A percentile compares a stretch with the other conserved stretches of the same genome.
phyloP scores from a whole-genome alignment of 2,113 vertebrate genomes.

The Notarius lentiginosus region DNA sequence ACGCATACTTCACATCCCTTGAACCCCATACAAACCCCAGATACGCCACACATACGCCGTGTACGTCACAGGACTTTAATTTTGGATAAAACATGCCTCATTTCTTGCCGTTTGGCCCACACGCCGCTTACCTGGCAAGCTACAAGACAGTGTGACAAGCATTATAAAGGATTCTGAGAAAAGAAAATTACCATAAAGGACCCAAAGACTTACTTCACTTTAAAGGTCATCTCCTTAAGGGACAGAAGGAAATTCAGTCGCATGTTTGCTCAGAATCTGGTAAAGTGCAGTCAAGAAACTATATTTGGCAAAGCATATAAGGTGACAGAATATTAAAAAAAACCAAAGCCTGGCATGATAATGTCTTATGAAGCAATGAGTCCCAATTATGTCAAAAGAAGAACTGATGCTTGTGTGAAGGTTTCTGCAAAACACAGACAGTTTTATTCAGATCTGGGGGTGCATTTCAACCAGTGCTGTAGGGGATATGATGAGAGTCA shows the following conservation, averaged over 20 bases:
- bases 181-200: neutral
- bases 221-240: slow-evolving; percentile 9
- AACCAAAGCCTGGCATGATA: neutral
- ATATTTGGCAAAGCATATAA: neutral
- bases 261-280: neutral
- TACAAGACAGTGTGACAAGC: too few species aligned
- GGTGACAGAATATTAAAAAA: neutral
- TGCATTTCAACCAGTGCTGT: neutral
- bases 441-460: neutral
- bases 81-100: too few species aligned
- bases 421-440: neutral
- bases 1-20: too few species aligned
- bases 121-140: too few species aligned
- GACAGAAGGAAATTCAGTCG: neutral
- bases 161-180: neutral
- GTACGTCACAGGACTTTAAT: too few species aligned
- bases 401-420: neutral
- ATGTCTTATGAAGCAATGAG: neutral
- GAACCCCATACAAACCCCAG: too few species aligned
- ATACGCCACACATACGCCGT: too few species aligned
- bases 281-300: neutral
- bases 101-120: too few species aligned
- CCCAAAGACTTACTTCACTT: neutral
- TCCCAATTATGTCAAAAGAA: slow-evolving; percentile 1
- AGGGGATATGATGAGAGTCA: slow-evolving; percentile 8